A percentile compares a stretch with the other conserved stretches of the same genome.
These are phyloP conservation scores for Erynnis tages DNA, from an alignment of 2,888 invertebrate species.

Conservation along the genomic window DNA sequence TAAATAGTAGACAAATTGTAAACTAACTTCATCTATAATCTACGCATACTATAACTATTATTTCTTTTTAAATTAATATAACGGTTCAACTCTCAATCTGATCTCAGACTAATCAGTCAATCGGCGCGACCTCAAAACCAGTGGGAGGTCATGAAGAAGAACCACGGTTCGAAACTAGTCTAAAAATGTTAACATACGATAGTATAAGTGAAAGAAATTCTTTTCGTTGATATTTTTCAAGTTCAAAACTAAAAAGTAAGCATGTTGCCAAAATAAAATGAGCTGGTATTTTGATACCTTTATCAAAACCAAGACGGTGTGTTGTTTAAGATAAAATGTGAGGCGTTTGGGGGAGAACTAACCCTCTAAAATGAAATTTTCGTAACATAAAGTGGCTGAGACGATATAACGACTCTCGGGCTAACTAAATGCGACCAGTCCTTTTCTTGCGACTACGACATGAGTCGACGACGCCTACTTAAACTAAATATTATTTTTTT, in stretches of 20 bases:
- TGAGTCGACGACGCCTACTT: neutral
- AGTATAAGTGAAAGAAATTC: neutral
- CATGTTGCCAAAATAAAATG: neutral
- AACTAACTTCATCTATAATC: no score
- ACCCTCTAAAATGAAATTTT: conserved; percentile 67
- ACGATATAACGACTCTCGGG: conserved; percentile 55
- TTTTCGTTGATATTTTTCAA: neutral
- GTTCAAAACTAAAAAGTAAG: neutral
- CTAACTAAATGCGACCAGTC: conserved; percentile 37
- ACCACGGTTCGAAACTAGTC: no score
- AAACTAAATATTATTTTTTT: neutral
- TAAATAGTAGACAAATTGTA: no score
- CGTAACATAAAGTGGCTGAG: conserved; percentile 64
- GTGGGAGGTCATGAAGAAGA: no score
- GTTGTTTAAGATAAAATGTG: conserved; percentile 54
- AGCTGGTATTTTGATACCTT: conserved; percentile 9
- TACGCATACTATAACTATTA: no score
- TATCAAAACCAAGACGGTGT: conserved; percentile 45
- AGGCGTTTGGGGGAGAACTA: conserved; percentile 48
- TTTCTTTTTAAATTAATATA: no score
- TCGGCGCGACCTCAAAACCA: no score
- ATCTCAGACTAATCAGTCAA: no score
- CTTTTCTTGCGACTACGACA: neutral
- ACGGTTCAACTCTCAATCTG: no score
- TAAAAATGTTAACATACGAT: no score